Evolutionary conservation across 2,888 invertebrate genomes (phyloP).

Genomic region (Orthosia gothica): DNA sequence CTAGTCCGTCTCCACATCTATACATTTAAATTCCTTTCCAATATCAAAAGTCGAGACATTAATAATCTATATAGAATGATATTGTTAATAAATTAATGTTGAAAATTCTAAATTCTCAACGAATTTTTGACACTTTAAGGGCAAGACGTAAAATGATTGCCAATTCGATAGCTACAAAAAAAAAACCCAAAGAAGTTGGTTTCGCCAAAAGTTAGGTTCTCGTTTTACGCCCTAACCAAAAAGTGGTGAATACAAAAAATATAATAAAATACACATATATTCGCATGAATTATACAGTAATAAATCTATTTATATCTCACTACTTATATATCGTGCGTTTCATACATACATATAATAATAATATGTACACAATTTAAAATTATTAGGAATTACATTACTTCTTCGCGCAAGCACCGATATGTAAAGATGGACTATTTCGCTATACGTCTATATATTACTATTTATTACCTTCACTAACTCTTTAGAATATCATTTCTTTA

Average conservation of each 20-base stretch:
- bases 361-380: conserved; percentile 77
- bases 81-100: conserved; percentile 29
- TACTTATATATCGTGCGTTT: conserved; percentile 78
- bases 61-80: conserved; percentile 36
- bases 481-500: conserved; percentile 87
- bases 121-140: conserved; percentile 12
- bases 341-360: conserved; percentile 61
- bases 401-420: conserved; percentile 90
- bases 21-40: conserved; percentile 38
- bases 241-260: conserved; percentile 46
- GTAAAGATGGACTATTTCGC: conserved; percentile 87
- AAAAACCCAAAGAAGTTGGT: not conserved
- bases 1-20: conserved; percentile 14
- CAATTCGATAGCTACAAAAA: not conserved
- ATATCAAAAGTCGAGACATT: conserved; percentile 43
- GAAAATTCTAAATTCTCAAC: conserved; percentile 55
- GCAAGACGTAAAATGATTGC: conserved; percentile 34
- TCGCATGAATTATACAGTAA: conserved; percentile 57
- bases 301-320: conserved; percentile 70
- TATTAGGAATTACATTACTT: conserved; percentile 83
- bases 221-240: conserved; percentile 33
- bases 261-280: conserved; percentile 56
- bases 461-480: conserved; percentile 72
- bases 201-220: not conserved
- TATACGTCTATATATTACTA: conserved; percentile 76